Percentiles rank a stretch among this genome's conserved stretches.
These are phyloP conservation scores for Antheraea mylitta DNA, from an alignment of 1,140 invertebrate species.

Conservation along the genomic window DNA sequence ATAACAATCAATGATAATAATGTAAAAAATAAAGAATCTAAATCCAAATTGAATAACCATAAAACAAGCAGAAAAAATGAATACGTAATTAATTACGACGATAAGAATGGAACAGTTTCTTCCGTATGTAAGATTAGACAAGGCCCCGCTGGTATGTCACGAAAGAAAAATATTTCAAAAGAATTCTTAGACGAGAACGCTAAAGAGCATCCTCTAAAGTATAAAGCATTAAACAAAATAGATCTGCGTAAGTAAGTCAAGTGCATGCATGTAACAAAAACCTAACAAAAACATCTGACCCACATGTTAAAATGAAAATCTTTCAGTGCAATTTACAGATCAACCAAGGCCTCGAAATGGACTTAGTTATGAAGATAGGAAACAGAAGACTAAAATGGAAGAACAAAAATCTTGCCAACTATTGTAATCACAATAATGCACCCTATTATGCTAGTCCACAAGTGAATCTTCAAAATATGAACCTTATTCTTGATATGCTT, in stretches of 20 bases:
- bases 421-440: conserved; percentile 38
- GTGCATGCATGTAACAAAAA: conserved; percentile 57
- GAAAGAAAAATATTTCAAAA: conserved; percentile 45
- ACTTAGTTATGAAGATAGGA: conserved; percentile 39
- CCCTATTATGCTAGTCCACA: conserved; percentile 22
- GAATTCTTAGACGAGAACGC: conserved; percentile 44
- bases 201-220: conserved; percentile 42
- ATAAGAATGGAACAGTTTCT: conserved; percentile 72
- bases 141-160: conserved; percentile 38
- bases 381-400: conserved; percentile 49
- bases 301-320: conserved; percentile 50
- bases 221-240: conserved; percentile 52
- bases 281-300: conserved; percentile 43
- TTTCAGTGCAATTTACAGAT: conserved; percentile 68
- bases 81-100: conserved; percentile 72
- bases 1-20: conserved; percentile 26
- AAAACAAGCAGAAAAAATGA: conserved; percentile 48
- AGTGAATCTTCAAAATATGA: conserved; percentile 6
- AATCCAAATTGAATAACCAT: conserved; percentile 18
- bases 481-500: conserved; percentile 13
- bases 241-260: conserved; percentile 68
- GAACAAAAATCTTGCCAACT: conserved; percentile 65
- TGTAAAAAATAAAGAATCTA: conserved; percentile 24
- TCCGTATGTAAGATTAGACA: conserved; percentile 61
- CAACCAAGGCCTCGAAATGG: conserved; percentile 43